Conservation (phyloP, 2,888 invertebrate species). For the Pheosia tremula region DNA sequence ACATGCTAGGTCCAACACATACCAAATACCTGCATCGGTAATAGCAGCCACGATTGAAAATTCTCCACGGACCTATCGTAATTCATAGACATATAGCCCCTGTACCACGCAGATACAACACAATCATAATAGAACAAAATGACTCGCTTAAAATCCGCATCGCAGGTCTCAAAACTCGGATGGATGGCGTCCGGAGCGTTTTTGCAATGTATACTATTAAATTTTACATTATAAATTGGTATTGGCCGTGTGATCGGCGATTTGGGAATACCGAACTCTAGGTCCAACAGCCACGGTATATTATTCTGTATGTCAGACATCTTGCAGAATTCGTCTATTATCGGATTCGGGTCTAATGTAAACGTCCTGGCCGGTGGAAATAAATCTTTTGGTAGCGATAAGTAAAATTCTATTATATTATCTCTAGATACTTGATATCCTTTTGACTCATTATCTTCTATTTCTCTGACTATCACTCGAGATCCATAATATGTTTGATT, state of each 20-base stretch:
- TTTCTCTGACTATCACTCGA: neutral
- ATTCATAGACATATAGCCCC: conserved; percentile 51
- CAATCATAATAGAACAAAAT: conserved; percentile 65
- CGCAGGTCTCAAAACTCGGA: conserved; percentile 65
- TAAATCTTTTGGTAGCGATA: conserved; percentile 55
- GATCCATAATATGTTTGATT: conserved; percentile 7
- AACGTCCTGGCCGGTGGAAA: conserved; percentile 62
- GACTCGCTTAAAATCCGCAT: conserved; percentile 52
- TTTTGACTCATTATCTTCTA: neutral
- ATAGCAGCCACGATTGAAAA: conserved; percentile 63
- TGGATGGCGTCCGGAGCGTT: conserved; percentile 61
- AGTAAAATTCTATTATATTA: conserved; percentile 51
- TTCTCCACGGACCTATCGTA: conserved; percentile 62
- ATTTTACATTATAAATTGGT: conserved; percentile 61
- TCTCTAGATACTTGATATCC: conserved; percentile 3
- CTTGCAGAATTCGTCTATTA: conserved; percentile 67
- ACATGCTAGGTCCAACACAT: conserved; percentile 64
- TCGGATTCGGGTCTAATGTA: conserved; percentile 59
- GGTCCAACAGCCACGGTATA: conserved; percentile 62
- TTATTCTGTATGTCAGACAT: conserved; percentile 45
- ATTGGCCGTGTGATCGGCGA: conserved; percentile 51
- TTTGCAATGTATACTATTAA: conserved; percentile 61
- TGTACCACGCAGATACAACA: conserved; percentile 64
- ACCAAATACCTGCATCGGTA: conserved; percentile 62
- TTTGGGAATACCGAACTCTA: conserved; percentile 65